Evolutionary conservation across 2,113 vertebrate species (phyloP), one percentile per base, ranked within the genome.

Genomic region (Psilopogon haemacephalus): DNA sequence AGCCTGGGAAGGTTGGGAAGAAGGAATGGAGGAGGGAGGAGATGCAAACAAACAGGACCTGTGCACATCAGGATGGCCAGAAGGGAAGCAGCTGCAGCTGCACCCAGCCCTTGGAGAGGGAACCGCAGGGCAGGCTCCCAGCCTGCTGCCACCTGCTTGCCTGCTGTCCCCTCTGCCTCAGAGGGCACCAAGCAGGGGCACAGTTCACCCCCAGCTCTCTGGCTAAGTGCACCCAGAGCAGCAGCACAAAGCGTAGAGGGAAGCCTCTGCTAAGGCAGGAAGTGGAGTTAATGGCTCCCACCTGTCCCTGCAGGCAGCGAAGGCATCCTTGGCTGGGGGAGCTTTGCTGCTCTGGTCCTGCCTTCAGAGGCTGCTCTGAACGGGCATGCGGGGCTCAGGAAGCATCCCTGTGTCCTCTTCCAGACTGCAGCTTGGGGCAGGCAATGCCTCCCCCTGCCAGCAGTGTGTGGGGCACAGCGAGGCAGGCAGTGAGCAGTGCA

Each of bases 251-350:
- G 12, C 60, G 67, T 87, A 73, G 67, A 20, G 67, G 82, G 38
- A 85, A 46, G 42, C 12, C 37, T 71, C 96, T 94, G 90, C 87
- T 95, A 91, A 88, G 63, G 62, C 58, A 96, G 59, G 75, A 80
- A 88, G 68, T 78, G 79, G 55, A 83, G 69, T 65, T 74, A 77
- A 88, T 60, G 15, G 65, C 11, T 75, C 94, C 86, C 92, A 96
- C 95, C 92, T 95, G 95, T 89, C 87, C 82, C 60, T 37, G 28
- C 55, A 84, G 82, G 67, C 69, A 94, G 54, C 35, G 88, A 81
- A 86, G 65, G 6, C 26, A 84, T 63, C 55, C 27, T 30, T 4
- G 9, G 63, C 94, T 92, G 50, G 89, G 73, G 84, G 87, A 92
- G 75, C 73, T 88, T 95, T 93, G 88, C 81, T 59, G 20, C 63